These are phyloP conservation scores for Bucorvus abyssinicus DNA, from an alignment of 2,797 vertebrate species.

Conservation along the genomic window DNA sequence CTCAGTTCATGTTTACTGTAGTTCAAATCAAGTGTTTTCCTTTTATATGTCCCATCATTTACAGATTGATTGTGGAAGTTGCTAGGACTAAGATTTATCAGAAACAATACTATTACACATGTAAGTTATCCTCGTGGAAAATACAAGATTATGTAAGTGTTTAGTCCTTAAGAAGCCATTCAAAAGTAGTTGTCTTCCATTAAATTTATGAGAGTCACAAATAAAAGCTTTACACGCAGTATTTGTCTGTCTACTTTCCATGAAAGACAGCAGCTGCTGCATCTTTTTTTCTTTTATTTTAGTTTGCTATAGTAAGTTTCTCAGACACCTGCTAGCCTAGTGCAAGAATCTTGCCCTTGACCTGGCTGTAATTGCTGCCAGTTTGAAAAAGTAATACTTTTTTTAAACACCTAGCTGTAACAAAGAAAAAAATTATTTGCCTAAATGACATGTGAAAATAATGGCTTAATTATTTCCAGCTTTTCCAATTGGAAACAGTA, in stretches of 20 bases:
- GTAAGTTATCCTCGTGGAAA: not conserved
- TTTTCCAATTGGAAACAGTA: not conserved
- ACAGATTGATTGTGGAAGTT: not conserved
- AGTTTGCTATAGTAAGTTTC: not conserved
- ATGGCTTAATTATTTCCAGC: not conserved
- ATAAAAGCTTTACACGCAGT: not conserved
- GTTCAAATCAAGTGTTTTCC: not conserved
- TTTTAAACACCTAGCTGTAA: not conserved
- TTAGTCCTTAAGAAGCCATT: not conserved
- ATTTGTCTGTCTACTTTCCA: not conserved
- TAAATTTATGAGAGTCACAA: not conserved
- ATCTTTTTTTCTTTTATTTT: not conserved
- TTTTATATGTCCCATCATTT: not conserved
- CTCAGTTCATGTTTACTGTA: not conserved
- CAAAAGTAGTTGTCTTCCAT: not conserved
- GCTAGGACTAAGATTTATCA: not conserved
- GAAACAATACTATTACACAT: not conserved
- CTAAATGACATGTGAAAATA: not conserved
- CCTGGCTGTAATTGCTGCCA: not conserved
- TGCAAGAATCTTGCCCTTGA: not conserved
- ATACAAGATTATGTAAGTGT: not conserved
- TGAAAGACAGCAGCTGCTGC: not conserved
- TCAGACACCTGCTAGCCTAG: not conserved
- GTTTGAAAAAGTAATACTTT: not conserved
- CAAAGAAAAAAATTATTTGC: not conserved